These are phyloP conservation scores for Astyanax mexicanus DNA, from an alignment of 2,797 vertebrate species.

Conservation along the genomic window DNA sequence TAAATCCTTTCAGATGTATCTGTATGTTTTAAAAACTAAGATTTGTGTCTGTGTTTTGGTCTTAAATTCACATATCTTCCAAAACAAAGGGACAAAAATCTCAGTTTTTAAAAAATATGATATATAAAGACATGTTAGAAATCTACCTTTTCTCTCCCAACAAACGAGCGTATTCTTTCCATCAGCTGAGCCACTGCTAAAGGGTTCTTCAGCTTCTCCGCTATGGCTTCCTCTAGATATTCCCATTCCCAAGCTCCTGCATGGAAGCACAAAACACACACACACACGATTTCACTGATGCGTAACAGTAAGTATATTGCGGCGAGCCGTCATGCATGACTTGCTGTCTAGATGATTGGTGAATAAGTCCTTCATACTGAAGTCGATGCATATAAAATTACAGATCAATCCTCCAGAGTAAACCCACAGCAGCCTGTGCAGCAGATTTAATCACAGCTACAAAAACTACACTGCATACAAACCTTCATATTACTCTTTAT, in stretches of 20 bases:
- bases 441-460: not conserved
- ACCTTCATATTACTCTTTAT: not conserved
- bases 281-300: slow-evolving; percentile 36
- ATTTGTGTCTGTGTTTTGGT: no score
- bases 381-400: slow-evolving; percentile 17
- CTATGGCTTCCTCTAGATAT: slow-evolving; percentile 88
- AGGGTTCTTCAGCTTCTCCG: slow-evolving; percentile 89
- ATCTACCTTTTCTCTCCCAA: slow-evolving; percentile 84
- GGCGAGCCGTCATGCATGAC: slow-evolving; percentile 32
- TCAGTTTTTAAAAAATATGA: no score
- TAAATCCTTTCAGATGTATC: no score
- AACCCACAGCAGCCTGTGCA: not conserved
- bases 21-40: no score
- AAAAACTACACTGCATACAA: not conserved
- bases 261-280: slow-evolving; percentile 59
- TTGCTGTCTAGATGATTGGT: slow-evolving; percentile 25
- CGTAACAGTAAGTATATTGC: slow-evolving; percentile 28
- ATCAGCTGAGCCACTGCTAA: slow-evolving; percentile 87
- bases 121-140: not conserved
- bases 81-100: no score
- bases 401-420: not conserved
- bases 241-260: slow-evolving; percentile 94
- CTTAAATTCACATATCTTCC: no score
- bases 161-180: slow-evolving; percentile 89
- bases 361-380: slow-evolving; percentile 11